Evolutionary conservation across 2,797 vertebrate genomes (phyloP).

Genomic region (Agapornis canus): DNA sequence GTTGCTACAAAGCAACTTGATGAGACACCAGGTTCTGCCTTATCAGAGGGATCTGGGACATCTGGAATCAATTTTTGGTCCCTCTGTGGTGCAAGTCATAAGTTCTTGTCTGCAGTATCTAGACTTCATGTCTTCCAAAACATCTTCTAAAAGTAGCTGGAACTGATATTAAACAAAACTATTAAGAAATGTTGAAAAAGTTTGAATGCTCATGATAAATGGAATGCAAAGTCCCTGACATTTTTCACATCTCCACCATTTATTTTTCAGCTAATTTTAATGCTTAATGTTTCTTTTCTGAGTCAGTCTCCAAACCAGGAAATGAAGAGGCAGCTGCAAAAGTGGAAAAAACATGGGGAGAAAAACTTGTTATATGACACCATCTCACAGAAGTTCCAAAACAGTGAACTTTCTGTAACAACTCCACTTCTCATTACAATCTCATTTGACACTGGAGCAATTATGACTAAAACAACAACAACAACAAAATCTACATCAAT

Average conservation of each 20-base stretch:
- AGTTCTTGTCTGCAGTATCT: not conserved
- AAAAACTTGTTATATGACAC: constrained; percentile 64
- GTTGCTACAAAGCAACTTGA: not conserved
- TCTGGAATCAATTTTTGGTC: not conserved
- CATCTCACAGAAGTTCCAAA: constrained; percentile 45
- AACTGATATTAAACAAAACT: constrained; percentile 15
- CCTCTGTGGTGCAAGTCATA: not conserved
- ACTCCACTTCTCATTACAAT: constrained; percentile 38
- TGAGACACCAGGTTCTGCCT: not conserved
- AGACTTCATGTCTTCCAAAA: constrained; percentile 24
- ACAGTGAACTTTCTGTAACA: constrained; percentile 61
- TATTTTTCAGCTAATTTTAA: constrained; percentile 66
- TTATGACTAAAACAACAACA: constrained; percentile 51
- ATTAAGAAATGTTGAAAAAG: constrained; percentile 33
- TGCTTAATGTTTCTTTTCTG: constrained; percentile 57
- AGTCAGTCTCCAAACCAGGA: constrained; percentile 62
- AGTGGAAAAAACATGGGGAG: constrained; percentile 62
- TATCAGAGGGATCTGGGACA: not conserved
- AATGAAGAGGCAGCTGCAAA: constrained; percentile 71
- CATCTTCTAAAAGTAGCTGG: constrained; percentile 12
- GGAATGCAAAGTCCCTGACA: constrained; percentile 48
- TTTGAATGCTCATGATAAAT: constrained; percentile 55
- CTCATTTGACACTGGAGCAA: constrained; percentile 57
- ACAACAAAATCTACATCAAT: not conserved
- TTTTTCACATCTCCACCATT: constrained; percentile 68